These are phyloP conservation scores for Panagrolaimus sp. DNA, from an alignment of 1,140 invertebrate species.

Conservation along the genomic window DNA sequence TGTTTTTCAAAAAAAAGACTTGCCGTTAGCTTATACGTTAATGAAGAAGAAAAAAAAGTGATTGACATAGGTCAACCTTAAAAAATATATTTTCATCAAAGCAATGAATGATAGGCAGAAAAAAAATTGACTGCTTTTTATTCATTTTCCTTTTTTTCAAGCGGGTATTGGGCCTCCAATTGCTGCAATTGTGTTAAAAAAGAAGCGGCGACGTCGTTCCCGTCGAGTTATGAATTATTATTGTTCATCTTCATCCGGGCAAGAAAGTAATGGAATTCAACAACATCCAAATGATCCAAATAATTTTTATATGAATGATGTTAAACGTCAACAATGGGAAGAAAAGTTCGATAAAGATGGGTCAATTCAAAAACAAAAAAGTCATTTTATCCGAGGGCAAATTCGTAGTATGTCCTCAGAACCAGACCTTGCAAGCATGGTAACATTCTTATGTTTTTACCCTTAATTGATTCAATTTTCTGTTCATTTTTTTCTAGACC, in stretches of 20 bases:
- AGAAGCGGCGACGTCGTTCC: constrained; percentile 24
- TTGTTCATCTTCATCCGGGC: background rate
- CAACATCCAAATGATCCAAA: no score
- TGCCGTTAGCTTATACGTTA: constrained; percentile 13
- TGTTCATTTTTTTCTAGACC: constrained; percentile 6
- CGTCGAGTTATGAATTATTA: constrained; percentile 14
- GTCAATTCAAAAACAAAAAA: no score
- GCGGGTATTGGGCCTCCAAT: constrained; percentile 22
- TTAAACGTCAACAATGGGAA: no score
- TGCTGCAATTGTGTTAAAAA: constrained; percentile 25
- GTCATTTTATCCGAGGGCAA: background rate
- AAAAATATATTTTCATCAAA: background rate
- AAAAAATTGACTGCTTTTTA: constrained; percentile 10
- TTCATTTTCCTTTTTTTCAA: constrained; percentile 3
- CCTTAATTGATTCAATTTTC: background rate
- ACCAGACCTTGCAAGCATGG: constrained; percentile 8
- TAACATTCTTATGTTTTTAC: constrained; percentile 10
- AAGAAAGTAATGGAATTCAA: no score
- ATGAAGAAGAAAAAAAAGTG: constrained; percentile 14
- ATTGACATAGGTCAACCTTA: constrained; percentile 10
- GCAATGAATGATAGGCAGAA: background rate
- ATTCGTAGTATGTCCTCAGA: constrained; percentile 14
- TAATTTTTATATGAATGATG: no score
- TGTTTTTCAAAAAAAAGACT: background rate
- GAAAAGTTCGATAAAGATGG: no score